Percentiles rank a stretch among this genome's conserved stretches.
Evolutionary conservation across 2,888 invertebrate species (phyloP).

Genomic region (Diadegma fenestrale): DNA sequence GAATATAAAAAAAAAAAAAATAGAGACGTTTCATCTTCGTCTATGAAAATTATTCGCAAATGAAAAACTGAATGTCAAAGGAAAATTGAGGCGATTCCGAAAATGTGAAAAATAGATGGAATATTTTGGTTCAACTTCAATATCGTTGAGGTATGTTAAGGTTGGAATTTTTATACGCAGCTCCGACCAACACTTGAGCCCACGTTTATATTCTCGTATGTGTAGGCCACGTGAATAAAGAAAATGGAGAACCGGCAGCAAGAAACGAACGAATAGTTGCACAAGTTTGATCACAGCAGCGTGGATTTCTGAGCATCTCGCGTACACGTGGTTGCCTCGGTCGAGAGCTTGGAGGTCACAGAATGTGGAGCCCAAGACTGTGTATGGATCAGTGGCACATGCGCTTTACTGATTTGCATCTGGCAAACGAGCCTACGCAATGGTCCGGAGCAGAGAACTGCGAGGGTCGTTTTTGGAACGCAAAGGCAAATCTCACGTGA

Average conservation of each 20-base stretch:
- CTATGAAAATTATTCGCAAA: no score
- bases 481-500: background rate
- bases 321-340: constrained; percentile 72
- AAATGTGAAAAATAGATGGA: no score
- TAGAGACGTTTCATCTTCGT: no score
- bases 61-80: no score
- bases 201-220: background rate
- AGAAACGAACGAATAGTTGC: constrained; percentile 41
- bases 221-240: background rate
- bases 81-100: no score
- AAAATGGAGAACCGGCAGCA: constrained; percentile 37
- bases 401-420: constrained; percentile 28
- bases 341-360: constrained; percentile 70
- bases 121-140: no score
- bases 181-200: background rate
- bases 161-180: background rate
- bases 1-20: no score
- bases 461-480: background rate
- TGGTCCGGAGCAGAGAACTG: background rate
- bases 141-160: background rate
- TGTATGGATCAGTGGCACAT: constrained; percentile 43
- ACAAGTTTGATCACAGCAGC: constrained; percentile 46
- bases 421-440: constrained; percentile 1
- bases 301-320: constrained; percentile 68
- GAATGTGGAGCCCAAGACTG: constrained; percentile 43